Evolutionary conservation across 2,113 vertebrate genomes (phyloP).

Genomic region (Balaeniceps rex): DNA sequence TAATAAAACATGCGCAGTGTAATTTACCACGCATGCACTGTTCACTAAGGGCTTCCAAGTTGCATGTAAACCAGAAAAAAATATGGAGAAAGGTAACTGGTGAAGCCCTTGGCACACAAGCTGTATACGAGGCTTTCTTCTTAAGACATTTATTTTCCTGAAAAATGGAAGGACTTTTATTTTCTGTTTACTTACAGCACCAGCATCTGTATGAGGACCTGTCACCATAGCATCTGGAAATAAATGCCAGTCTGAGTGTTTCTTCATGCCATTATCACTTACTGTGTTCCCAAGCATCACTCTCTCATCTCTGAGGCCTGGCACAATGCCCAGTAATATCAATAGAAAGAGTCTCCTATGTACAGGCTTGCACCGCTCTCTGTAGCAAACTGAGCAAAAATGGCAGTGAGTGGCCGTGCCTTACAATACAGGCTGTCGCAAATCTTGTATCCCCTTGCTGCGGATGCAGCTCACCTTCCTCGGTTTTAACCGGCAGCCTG

Average conservation of each 20-base stretch:
- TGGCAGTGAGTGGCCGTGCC: not conserved
- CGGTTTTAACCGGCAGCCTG: not conserved
- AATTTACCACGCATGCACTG: not conserved
- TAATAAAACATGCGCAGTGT: not conserved
- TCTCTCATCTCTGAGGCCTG: not conserved
- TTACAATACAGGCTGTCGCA: not conserved
- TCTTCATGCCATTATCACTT: not conserved
- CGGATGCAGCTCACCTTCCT: not conserved
- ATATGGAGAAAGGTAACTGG: not conserved
- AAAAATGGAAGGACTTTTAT: not conserved
- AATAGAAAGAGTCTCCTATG: not conserved
- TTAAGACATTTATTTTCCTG: not conserved
- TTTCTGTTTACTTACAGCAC: not conserved
- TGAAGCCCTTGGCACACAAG: not conserved
- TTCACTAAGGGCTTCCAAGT: not conserved
- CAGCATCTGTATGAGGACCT: not conserved
- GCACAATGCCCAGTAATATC: not conserved
- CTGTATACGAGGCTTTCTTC: not conserved
- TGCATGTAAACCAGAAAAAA: not conserved
- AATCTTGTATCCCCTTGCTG: not conserved
- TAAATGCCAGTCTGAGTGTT: not conserved
- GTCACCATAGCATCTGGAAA: not conserved
- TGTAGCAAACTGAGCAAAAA: not conserved
- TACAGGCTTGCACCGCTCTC: not conserved
- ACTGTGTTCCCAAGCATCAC: not conserved